Percentiles rank a stretch among this genome's conserved stretches.
Evolutionary conservation across 1,140 invertebrate species (phyloP).

Genomic region (Neomicropteryx cornuta): DNA sequence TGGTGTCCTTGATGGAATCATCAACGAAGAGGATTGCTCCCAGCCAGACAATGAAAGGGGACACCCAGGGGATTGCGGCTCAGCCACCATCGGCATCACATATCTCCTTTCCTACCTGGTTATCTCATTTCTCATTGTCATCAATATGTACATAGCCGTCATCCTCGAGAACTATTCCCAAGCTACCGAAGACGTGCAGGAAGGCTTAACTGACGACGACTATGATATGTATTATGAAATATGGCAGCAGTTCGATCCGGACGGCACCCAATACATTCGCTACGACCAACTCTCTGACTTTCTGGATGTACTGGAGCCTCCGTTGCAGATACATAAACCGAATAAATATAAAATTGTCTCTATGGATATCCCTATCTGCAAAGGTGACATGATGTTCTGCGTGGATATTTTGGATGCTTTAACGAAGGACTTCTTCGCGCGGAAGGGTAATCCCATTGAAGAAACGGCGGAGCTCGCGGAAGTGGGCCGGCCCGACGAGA

Average conservation of each 20-base stretch:
- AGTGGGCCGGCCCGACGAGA: constrained; percentile 69
- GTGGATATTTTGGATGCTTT: constrained; percentile 95
- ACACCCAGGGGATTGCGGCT: constrained; percentile 84
- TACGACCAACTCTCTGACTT: constrained; percentile 92
- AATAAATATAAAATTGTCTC: constrained; percentile 98
- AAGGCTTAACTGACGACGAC: constrained; percentile 95
- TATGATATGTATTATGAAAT: constrained; percentile 99
- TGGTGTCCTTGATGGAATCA: constrained; percentile 88
- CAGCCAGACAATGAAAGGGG: constrained; percentile 76
- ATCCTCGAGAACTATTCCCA: constrained; percentile 98
- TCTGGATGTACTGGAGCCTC: constrained; percentile 86
- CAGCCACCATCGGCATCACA: constrained; percentile 83
- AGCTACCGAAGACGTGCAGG: constrained; percentile 96
- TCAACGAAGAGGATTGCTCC: constrained; percentile 89
- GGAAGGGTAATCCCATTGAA: constrained; percentile 86
- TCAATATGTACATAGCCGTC: constrained; percentile 99
- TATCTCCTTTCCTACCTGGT: constrained; percentile 93
- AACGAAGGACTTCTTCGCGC: constrained; percentile 91
- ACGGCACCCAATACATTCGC: constrained; percentile 93
- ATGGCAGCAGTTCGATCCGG: constrained; percentile 97
- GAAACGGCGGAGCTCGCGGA: constrained; percentile 76
- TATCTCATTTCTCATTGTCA: constrained; percentile 96
- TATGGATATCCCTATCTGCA: constrained; percentile 97
- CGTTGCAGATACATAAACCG: constrained; percentile 92
- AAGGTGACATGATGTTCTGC: constrained; percentile 93